Conservation (phyloP, 2,797 vertebrate genomes). For the Eremophila alpestris region DNA sequence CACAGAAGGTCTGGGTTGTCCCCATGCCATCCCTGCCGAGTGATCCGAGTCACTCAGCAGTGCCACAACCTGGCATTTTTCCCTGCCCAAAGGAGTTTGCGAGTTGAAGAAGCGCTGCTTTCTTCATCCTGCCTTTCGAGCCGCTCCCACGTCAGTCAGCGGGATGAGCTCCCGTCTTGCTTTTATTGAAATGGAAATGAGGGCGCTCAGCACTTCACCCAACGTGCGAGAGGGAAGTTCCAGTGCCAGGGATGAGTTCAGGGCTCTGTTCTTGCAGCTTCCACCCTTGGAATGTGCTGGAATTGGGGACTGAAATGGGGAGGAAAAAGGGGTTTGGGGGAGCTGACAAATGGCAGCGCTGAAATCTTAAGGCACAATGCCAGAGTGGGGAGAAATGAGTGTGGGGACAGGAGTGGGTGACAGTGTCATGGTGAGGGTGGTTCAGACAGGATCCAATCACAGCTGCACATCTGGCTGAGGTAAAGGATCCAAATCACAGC, state of each 20-base stretch:
- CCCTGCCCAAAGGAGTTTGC: not conserved
- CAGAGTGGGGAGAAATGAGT: not conserved
- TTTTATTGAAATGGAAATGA: not conserved
- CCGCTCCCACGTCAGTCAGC: not conserved
- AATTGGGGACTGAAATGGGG: not conserved
- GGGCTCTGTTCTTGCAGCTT: not conserved
- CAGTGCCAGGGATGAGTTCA: not conserved
- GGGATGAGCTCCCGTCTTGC: not conserved
- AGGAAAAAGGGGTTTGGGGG: not conserved
- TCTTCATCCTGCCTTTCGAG: not conserved
- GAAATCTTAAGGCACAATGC: not conserved
- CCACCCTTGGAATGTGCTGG: not conserved
- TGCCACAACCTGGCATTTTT: not conserved
- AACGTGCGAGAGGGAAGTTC: not conserved
- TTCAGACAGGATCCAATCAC: too few species aligned
- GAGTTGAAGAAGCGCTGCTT: not conserved
- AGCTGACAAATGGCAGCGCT: not conserved
- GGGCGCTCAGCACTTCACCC: not conserved
- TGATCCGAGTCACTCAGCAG: not conserved
- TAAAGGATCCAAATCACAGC: accelerated
- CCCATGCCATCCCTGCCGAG: not conserved
- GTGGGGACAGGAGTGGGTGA: not conserved
- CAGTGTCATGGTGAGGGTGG: not conserved
- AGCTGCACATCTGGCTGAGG: not conserved
- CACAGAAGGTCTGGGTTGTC: not conserved